Evolutionary conservation across 1,140 invertebrate species (phyloP).

Genomic region (Cepaea nemoralis): DNA sequence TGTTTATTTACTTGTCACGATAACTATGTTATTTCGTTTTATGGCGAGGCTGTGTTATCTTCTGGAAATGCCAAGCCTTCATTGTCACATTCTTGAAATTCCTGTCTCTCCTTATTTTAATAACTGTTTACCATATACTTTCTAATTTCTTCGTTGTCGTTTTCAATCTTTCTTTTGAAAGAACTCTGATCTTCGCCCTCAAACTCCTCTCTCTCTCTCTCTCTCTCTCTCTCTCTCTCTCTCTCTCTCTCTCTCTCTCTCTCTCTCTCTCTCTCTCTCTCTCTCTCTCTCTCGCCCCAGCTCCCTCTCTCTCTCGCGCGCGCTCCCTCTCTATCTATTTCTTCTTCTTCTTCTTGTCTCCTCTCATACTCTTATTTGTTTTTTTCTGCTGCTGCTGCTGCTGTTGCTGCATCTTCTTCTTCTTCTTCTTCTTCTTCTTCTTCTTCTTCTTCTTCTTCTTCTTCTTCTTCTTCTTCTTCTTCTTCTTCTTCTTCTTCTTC

Average conservation of each 20-base stretch:
- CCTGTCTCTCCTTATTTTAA: too few relatives aligned
- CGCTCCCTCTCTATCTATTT: not conserved
- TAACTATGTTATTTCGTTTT: too few relatives aligned
- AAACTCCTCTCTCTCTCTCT: not conserved
- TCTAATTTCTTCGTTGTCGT: too few relatives aligned
- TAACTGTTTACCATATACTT: too few relatives aligned
- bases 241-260: not conserved
- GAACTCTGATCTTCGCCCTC: not conserved
- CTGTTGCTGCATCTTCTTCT: not conserved
- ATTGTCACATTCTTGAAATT: too few relatives aligned
- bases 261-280: slow-evolving; percentile 5
- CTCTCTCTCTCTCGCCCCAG: not conserved
- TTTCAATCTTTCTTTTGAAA: too few relatives aligned
- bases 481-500: slow-evolving; percentile 1
- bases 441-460: not conserved
- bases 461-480: not conserved
- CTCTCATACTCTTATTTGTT: not conserved
- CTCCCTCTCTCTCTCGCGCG: not conserved
- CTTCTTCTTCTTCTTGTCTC: not conserved
- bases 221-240: slow-evolving; percentile 5
- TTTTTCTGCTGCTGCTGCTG: not conserved
- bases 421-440: not conserved
- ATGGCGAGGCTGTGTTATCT: too few relatives aligned
- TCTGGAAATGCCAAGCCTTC: too few relatives aligned
- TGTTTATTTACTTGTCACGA: too few relatives aligned